These are phyloP conservation scores for Drosophila cardini DNA, from an alignment of 1,140 invertebrate species.

Conservation along the genomic window DNA sequence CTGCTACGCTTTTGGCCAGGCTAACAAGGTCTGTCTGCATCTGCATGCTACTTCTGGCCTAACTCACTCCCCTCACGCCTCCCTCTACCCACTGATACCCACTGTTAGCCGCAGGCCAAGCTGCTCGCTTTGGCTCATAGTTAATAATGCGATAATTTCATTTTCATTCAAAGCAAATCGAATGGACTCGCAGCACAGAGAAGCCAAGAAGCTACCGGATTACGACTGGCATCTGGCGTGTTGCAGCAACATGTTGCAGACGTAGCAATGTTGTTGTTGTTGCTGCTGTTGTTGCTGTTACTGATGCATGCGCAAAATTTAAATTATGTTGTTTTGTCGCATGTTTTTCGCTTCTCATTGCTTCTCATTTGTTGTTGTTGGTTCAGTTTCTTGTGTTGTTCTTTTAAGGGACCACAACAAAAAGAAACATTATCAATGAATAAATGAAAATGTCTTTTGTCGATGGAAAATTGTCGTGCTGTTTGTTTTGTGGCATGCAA, in stretches of 20 bases:
- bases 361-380: constrained; percentile 36
- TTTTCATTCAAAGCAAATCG: constrained; percentile 83
- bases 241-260: constrained; percentile 77
- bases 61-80: neutral
- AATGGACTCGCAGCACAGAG: constrained; percentile 51
- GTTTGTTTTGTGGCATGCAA: constrained; percentile 63
- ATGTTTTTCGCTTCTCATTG: constrained; percentile 73
- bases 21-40: constrained; percentile 69
- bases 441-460: constrained; percentile 81
- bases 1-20: constrained; percentile 42
- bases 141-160: constrained; percentile 83
- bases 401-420: constrained; percentile 20
- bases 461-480: constrained; percentile 61
- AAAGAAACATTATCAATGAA: constrained; percentile 76
- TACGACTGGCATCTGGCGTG: constrained; percentile 65
- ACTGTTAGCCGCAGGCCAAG: constrained; percentile 1
- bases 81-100: neutral
- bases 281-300: constrained; percentile 11
- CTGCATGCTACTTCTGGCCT: constrained; percentile 12
- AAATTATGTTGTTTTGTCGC: constrained; percentile 84
- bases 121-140: constrained; percentile 51
- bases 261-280: constrained; percentile 11
- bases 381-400: constrained; percentile 19
- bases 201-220: constrained; percentile 60
- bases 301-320: constrained; percentile 81